A percentile compares a stretch with the other conserved stretches of the same genome.
Conservation (phyloP, 1,140 invertebrate genomes). For the Caligus rogercresseyi region DNA sequence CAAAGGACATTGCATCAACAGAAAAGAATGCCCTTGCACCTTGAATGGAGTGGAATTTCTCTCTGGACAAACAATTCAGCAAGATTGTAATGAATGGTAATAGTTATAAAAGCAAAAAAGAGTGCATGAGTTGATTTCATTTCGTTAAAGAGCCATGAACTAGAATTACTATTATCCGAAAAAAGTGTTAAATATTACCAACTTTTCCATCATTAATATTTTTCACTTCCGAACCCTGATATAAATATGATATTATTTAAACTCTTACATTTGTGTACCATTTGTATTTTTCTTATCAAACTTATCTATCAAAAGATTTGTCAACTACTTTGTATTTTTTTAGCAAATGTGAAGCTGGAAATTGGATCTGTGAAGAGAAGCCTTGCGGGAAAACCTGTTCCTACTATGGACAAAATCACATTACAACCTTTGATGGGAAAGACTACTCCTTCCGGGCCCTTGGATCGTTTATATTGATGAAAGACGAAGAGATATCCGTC, state of each 20-base stretch:
- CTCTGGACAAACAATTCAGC: slow-evolving; percentile 2
- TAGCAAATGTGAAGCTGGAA: neutral
- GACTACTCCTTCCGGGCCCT: neutral
- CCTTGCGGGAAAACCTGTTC: neutral
- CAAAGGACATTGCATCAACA: neutral
- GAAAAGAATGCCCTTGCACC: slow-evolving; percentile 2
- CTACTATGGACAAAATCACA: neutral
- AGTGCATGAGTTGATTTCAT: neutral
- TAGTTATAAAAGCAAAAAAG: neutral
- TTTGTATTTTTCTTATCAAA: too few species aligned
- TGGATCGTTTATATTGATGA: neutral
- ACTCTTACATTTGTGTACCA: too few species aligned
- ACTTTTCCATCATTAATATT: too few species aligned
- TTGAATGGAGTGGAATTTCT: neutral
- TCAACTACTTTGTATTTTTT: too few species aligned
- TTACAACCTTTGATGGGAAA: slow-evolving; percentile 8
- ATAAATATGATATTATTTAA: too few species aligned
- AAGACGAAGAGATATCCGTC: neutral
- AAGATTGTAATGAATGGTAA: slow-evolving; percentile 9
- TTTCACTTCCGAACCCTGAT: too few species aligned
- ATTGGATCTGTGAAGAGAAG: neutral
- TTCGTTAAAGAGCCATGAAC: too few species aligned
- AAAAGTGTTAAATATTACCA: too few species aligned
- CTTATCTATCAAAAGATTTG: too few species aligned
- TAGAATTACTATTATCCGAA: too few species aligned